Conservation (phyloP, 1,140 invertebrate genomes). For the Brachionus manjavacas region DNA sequence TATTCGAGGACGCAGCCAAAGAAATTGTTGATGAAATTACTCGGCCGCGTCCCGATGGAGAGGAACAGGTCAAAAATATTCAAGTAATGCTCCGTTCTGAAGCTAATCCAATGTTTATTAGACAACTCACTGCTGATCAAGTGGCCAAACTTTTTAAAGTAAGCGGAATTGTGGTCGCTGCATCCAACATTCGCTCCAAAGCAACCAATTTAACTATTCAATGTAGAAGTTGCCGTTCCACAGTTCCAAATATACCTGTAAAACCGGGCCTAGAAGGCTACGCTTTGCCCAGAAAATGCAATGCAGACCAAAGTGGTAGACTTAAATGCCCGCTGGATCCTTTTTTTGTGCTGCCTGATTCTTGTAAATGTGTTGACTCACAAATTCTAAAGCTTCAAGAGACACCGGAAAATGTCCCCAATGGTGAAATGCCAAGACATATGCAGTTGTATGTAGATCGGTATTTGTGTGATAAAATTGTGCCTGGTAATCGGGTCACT, state of each 20-base stretch:
- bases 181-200: slow-evolving; percentile 87
- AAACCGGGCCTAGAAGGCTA: slow-evolving; percentile 94
- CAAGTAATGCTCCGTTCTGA: slow-evolving; percentile 42
- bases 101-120: slow-evolving; percentile 15
- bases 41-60: not conserved
- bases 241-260: slow-evolving; percentile 80
- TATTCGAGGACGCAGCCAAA: slow-evolving; percentile 90
- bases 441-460: slow-evolving; percentile 71
- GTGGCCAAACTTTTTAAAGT: slow-evolving; percentile 90
- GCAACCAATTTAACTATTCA: slow-evolving; percentile 90
- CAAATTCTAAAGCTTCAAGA: slow-evolving; percentile 84
- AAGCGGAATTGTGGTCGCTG: slow-evolving; percentile 88
- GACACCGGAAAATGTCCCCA: slow-evolving; percentile 87
- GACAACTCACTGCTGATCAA: slow-evolving; percentile 66
- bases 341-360: slow-evolving; percentile 93
- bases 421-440: slow-evolving; percentile 96
- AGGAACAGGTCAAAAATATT: slow-evolving; percentile 40
- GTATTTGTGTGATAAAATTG: slow-evolving; percentile 85
- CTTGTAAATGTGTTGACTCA: slow-evolving; percentile 93
- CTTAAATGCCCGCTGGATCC: slow-evolving; percentile 90
- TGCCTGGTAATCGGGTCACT: slow-evolving; percentile 89
- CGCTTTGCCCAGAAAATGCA: slow-evolving; percentile 86
- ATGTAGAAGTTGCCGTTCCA: slow-evolving; percentile 84
- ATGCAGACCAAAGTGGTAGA: slow-evolving; percentile 45
- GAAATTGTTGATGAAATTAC: slow-evolving; percentile 96